phyloP scores from a whole-genome alignment of 1,140 invertebrate genomes.

The Trichogramma pretiosum region DNA sequence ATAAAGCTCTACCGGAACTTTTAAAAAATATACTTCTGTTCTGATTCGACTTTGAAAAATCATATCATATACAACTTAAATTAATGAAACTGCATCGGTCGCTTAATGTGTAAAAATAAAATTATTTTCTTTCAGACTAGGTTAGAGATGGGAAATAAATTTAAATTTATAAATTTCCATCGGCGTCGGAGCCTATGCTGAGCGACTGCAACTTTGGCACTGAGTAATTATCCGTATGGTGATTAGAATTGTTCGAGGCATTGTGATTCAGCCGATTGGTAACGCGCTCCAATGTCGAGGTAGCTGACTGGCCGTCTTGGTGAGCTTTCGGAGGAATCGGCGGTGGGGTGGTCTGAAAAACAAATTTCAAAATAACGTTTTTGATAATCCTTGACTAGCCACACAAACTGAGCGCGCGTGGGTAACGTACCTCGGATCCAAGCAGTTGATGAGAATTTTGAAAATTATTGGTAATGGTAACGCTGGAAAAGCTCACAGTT shows the following conservation, averaged over 20 bases:
- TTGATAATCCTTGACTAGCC: not conserved
- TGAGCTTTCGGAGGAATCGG: constrained; percentile 51
- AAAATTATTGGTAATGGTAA: constrained; percentile 24
- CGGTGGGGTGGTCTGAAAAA: constrained; percentile 43
- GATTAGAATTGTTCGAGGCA: constrained; percentile 21
- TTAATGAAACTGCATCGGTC: too few relatives aligned
- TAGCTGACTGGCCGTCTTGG: constrained; percentile 39
- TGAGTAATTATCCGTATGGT: constrained; percentile 47
- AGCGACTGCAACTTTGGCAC: constrained; percentile 47
- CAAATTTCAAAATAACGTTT: not conserved
- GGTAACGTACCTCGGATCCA: constrained; percentile 35
- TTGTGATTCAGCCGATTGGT: constrained; percentile 28
- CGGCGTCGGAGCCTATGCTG: constrained; percentile 38
- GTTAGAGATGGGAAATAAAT: constrained; percentile 24
- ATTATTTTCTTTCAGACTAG: constrained; percentile 32
- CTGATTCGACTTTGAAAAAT: too few relatives aligned
- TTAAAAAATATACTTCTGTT: too few relatives aligned
- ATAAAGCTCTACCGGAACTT: too few relatives aligned
- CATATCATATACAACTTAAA: too few relatives aligned
- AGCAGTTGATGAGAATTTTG: constrained; percentile 41
- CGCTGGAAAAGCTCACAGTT: constrained; percentile 32
- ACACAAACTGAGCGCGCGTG: too few relatives aligned
- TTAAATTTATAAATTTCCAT: too few relatives aligned
- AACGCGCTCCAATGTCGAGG: constrained; percentile 36
- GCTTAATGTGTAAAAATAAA: constrained; percentile 1